Base-by-base conservation (phyloP, 1,140 invertebrate genomes). In the Lucilia sericata region DNA sequence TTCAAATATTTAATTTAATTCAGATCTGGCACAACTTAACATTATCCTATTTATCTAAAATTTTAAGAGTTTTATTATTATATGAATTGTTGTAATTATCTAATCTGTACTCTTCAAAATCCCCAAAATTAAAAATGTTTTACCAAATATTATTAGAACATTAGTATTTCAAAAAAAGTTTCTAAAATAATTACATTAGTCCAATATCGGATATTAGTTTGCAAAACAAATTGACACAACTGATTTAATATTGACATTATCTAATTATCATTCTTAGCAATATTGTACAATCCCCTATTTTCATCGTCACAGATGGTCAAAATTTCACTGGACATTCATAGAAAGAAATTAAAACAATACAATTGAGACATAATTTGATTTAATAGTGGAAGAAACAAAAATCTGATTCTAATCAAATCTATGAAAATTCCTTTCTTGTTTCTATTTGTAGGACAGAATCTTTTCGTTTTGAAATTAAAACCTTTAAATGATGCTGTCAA, bases 401-500 rank as follows among this genome's bases (percentile, higher is more conserved):
- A 19, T 5, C 65, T 25, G 9, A 70, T 21, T 21, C n/a, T 70
- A 21, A 70, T 70, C 9, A 70, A 70, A 70, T 70, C 19, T 21
- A 70, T 25, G 65, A 21, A 70, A 10, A 21, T 55, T 55, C 51
- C 13, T 17, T n/a, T 17, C 51, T 55, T 55, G 5, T 55, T 42
- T 42, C 0, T 55, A 55, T 55, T 55, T 42, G 42, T 42, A 42
- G 55, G n/a, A 60, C 14, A 60, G 12, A 17, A 5, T 60, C 4
- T 17, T 74, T 25, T 7, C 21, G 13, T 25, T 74, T 74, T 76
- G 74, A 36, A 42, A 76, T 34, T 76, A 13, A 36, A 36, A n/a
- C 34, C 74, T 76, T 42, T 49, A 80, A 49, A 80, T 80, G 42
- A 80, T 80, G 76, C 21, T 80, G 76, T 80, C 76, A 80, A 49